phyloP scores from a whole-genome alignment of 2,888 invertebrate species.

The Aromia moschata region DNA sequence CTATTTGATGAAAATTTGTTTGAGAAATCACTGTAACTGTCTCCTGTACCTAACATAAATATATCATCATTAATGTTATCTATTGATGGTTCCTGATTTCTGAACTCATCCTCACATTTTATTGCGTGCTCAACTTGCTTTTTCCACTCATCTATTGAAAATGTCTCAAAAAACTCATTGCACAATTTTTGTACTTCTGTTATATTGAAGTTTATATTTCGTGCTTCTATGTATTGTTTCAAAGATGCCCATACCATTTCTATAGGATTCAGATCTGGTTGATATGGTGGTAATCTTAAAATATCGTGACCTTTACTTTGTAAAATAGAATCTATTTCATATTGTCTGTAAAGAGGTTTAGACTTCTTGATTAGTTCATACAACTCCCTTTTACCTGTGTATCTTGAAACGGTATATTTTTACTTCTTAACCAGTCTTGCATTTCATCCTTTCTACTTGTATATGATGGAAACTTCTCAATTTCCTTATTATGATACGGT shows the following conservation, averaged over 20 bases:
- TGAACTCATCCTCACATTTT: conserved; percentile 11
- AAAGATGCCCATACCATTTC: conserved; percentile 28
- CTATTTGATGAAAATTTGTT: background rate
- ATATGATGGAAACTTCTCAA: conserved; percentile 3
- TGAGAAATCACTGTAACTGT: background rate
- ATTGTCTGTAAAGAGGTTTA: conserved; percentile 21
- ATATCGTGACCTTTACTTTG: conserved; percentile 17
- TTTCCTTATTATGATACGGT: conserved; percentile 5
- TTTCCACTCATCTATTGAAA: conserved; percentile 20
- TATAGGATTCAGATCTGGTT: conserved; percentile 31
- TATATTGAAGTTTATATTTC: conserved; percentile 22
- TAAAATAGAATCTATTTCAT: conserved; percentile 20
- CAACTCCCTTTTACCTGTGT: background rate
- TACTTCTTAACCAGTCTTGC: background rate
- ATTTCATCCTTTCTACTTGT: background rate
- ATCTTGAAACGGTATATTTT: conserved; percentile 7
- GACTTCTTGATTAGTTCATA: conserved; percentile 17
- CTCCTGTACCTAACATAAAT: background rate
- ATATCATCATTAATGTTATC: conserved; percentile 7
- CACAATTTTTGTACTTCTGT: background rate
- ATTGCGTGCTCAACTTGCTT: background rate
- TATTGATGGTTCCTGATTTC: conserved; percentile 7
- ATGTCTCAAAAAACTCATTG: background rate
- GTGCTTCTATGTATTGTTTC: conserved; percentile 27
- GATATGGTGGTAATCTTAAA: conserved; percentile 29